Evolutionary conservation across 1,140 invertebrate genomes (phyloP).

Genomic region (Mycetomoellerius zeteki): DNA sequence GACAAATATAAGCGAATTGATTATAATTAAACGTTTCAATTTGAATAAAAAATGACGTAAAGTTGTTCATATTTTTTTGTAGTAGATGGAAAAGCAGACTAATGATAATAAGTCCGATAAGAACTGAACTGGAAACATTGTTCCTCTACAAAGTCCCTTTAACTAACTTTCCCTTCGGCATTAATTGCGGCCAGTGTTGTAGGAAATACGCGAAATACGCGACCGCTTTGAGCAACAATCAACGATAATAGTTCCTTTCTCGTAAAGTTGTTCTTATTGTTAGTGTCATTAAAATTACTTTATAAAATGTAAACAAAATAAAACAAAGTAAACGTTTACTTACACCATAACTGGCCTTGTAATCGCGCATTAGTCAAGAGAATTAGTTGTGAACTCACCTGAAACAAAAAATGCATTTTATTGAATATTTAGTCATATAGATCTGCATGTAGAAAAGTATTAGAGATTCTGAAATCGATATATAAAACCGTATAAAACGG

Average conservation of each 20-base stretch:
- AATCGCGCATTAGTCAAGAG: slow-evolving; percentile 21
- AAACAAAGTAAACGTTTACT: slow-evolving; percentile 29
- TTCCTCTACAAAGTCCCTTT: slow-evolving; percentile 57
- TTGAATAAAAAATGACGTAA: neutral
- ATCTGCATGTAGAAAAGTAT: neutral
- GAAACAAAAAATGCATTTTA: slow-evolving; percentile 54
- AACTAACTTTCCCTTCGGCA: slow-evolving; percentile 58
- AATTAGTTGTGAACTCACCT: slow-evolving; percentile 39
- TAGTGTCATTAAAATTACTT: slow-evolving; percentile 52
- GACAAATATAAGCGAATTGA: neutral
- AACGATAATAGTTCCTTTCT: slow-evolving; percentile 52
- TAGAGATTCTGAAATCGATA: neutral
- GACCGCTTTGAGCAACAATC: slow-evolving; percentile 53
- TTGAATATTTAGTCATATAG: neutral
- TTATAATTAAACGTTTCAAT: neutral
- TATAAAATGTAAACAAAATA: neutral
- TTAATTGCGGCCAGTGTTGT: slow-evolving; percentile 67
- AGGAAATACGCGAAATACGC: slow-evolving; percentile 59
- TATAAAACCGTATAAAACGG: slow-evolving; percentile 6
- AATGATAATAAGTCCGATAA: slow-evolving; percentile 72
- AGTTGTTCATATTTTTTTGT: slow-evolving; percentile 1
- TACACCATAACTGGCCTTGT: slow-evolving; percentile 10
- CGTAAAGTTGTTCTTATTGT: slow-evolving; percentile 54
- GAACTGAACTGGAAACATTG: slow-evolving; percentile 60
- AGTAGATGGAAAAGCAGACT: slow-evolving; percentile 45